Conservation (phyloP, 2,797 vertebrate species). For the Anguilla pacifica region DNA sequence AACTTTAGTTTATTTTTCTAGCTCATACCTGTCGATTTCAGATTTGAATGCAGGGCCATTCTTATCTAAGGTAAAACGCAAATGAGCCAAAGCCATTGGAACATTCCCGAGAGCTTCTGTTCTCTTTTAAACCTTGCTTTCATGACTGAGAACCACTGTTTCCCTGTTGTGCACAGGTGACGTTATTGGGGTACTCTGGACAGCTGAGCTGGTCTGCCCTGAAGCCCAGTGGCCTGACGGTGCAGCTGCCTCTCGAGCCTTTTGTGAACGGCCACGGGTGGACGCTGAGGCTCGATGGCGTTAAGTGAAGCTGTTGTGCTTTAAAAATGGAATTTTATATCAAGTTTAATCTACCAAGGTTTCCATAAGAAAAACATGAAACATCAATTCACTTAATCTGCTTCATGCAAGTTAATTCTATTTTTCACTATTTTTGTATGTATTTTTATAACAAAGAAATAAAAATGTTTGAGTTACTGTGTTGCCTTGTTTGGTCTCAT, state of each 20-base stretch:
- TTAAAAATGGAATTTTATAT: neutral
- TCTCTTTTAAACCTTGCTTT: neutral
- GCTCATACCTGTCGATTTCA: too few relatives aligned
- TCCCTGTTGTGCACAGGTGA: conserved; percentile 70
- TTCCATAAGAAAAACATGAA: neutral
- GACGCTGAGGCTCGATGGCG: conserved; percentile 76
- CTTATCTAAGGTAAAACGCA: too few relatives aligned
- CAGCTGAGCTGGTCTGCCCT: conserved; percentile 75
- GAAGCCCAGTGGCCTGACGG: conserved; percentile 60
- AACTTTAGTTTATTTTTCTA: too few relatives aligned
- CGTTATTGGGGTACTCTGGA: conserved; percentile 71
- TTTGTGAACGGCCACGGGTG: conserved; percentile 70
- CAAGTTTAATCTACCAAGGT: neutral
- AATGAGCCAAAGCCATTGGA: too few relatives aligned
- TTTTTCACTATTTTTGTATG: too few relatives aligned
- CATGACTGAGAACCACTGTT: neutral
- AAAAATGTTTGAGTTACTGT: too few relatives aligned
- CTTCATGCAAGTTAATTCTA: too few relatives aligned
- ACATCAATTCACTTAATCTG: too few relatives aligned
- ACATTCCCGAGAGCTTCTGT: too few relatives aligned
- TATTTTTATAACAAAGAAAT: too few relatives aligned
- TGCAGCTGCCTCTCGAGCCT: conserved; percentile 73
- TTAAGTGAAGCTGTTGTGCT: conserved; percentile 62
- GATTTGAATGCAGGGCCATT: too few relatives aligned
- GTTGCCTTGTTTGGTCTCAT: too few relatives aligned